These are phyloP conservation scores for Nudaria mundana DNA, from an alignment of 2,888 invertebrate genomes.

Conservation along the genomic window DNA sequence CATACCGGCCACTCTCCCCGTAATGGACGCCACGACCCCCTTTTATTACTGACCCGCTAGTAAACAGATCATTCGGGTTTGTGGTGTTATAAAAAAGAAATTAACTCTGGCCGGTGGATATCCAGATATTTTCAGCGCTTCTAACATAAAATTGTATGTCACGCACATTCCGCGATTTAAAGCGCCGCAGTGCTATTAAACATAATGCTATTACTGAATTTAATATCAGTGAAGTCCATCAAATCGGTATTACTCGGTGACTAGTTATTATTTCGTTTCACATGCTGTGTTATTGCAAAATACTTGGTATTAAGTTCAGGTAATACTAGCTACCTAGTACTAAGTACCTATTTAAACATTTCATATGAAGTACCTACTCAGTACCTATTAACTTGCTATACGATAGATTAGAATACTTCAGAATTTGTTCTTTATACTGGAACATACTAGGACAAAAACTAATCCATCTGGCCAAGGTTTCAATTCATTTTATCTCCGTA, in stretches of 20 bases:
- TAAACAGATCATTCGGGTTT: slow-evolving; percentile 82
- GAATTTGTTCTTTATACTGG: too few species aligned
- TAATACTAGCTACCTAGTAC: too few species aligned
- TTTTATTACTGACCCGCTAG: slow-evolving; percentile 81
- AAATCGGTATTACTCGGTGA: slow-evolving; percentile 20
- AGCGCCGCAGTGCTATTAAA: slow-evolving; percentile 47
- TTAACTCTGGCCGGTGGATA: slow-evolving; percentile 75
- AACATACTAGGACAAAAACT: too few species aligned
- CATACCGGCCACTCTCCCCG: slow-evolving; percentile 65
- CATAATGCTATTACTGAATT: slow-evolving; percentile 40
- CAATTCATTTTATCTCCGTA: too few species aligned
- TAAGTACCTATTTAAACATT: too few species aligned
- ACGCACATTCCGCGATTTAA: slow-evolving; percentile 56
- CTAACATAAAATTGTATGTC: slow-evolving; percentile 66
- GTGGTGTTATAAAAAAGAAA: slow-evolving; percentile 81
- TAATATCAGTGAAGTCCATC: slow-evolving; percentile 30
- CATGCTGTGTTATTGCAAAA: too few species aligned
- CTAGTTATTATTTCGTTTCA: too few species aligned
- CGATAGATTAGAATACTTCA: too few species aligned
- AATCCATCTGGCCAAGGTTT: too few species aligned
- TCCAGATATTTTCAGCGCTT: slow-evolving; percentile 65
- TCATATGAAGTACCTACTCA: too few species aligned
- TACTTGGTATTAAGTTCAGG: too few species aligned
- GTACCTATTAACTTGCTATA: too few species aligned
- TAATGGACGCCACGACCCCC: slow-evolving; percentile 77